Evolutionary conservation across 2,888 invertebrate genomes (phyloP), one percentile per base, ranked within the genome.

Genomic region (Cephus pygmeus): DNA sequence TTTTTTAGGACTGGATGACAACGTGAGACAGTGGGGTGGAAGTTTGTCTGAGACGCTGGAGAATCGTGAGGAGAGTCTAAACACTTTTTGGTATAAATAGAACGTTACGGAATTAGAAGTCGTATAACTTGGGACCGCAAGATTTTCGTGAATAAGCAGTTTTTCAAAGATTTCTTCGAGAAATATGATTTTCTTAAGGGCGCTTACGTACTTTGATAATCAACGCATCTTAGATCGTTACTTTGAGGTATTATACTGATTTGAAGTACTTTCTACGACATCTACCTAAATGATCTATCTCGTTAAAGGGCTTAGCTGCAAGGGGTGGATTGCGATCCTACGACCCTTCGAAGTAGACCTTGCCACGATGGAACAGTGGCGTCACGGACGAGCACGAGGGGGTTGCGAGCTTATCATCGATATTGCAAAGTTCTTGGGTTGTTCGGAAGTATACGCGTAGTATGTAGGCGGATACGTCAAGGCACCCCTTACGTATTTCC

Each of bases 381-480:
- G 88, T 89, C 88, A 87, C 86, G 87, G 85, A 84, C 83, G 85
- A 87, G 87, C 86, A 86, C 85, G 88, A 84, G 85, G 84, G 84
- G 85, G 83, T 84, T 85, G 84, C 84, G 85, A 85, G 87, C 89
- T 90, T 87, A 89, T 88, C 88, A 87, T 89, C 88, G 88, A 89
- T 88, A 89, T 89, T 88, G 85, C 85, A 85, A 87, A 85, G 86
- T 87, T 87, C 75, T 73, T 71, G 74, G 73, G 73, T 40, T 40
- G 34, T 34, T 3, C 12, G n/a, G 56, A 56, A 56, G 56, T 56
- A 23, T 56, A 56, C 23, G 56, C 56, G 56, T 56, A 56, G 56
- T 56, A 56, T 56, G 56, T 56, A 56, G 56, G 56, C 56, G 56
- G 56, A 15, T 56, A 56, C 56, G 56, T 56, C 56, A 56, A 56